phyloP scores from a whole-genome alignment of 1,140 invertebrate species.

The Drosophila tsacasi region DNA sequence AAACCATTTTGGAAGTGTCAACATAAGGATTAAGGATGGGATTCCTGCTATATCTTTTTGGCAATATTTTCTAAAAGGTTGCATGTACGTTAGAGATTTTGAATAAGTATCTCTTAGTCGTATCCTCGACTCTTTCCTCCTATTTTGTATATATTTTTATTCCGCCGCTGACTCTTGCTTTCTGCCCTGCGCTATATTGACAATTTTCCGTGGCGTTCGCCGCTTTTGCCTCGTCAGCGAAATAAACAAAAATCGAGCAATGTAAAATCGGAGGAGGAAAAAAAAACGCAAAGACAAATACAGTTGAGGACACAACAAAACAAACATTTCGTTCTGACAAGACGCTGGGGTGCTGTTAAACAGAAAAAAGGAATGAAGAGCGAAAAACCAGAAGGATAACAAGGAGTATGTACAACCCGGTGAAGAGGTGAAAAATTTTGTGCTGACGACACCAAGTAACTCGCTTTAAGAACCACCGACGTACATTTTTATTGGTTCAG shows the following conservation, averaged over 20 bases:
- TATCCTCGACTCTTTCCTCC: too few relatives aligned
- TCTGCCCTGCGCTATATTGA: slow-evolving; percentile 59
- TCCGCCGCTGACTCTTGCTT: slow-evolving; percentile 31
- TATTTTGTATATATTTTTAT: slow-evolving; percentile 47
- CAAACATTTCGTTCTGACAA: slow-evolving; percentile 77
- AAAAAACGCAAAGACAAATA: slow-evolving; percentile 71
- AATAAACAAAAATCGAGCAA: slow-evolving; percentile 83
- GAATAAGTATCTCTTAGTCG: background rate
- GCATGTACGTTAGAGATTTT: rapidly evolving
- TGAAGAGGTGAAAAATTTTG: slow-evolving; percentile 80
- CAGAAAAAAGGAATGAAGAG: slow-evolving; percentile 41
- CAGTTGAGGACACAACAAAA: slow-evolving; percentile 76
- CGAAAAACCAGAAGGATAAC: slow-evolving; percentile 46
- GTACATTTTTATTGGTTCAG: slow-evolving; percentile 81
- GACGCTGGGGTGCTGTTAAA: slow-evolving; percentile 84
- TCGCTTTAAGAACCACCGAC: slow-evolving; percentile 63
- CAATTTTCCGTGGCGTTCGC: slow-evolving; percentile 73
- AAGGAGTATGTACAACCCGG: slow-evolving; percentile 28
- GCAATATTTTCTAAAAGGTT: background rate
- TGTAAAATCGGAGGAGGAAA: slow-evolving; percentile 31
- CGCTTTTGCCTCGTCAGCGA: slow-evolving; percentile 80
- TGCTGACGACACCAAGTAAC: slow-evolving; percentile 75
- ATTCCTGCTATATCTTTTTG: too few relatives aligned
- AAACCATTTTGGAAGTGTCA: too few relatives aligned
- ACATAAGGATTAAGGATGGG: too few relatives aligned